These are phyloP conservation scores for Gryon sp. DNA, from an alignment of 1,140 invertebrate species.

Conservation along the genomic window DNA sequence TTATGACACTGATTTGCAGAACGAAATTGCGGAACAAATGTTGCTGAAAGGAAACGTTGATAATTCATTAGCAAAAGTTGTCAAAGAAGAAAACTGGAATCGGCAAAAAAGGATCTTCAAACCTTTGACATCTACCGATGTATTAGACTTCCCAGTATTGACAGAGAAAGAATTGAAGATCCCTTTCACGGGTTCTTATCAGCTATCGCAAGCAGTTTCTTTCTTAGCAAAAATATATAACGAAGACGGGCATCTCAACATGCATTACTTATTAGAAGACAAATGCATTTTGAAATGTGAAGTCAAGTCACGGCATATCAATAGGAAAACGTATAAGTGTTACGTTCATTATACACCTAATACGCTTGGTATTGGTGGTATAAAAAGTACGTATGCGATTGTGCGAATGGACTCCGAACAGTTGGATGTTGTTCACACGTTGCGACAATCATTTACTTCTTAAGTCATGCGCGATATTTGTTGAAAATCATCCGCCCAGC, in stretches of 20 bases:
- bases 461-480: neutral
- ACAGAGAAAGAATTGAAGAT: slow-evolving; percentile 2
- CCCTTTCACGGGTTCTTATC: neutral
- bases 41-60: neutral
- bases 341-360: neutral
- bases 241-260: neutral
- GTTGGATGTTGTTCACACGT: neutral
- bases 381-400: neutral
- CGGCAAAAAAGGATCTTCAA: neutral
- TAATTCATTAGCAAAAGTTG: slow-evolving; percentile 1
- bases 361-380: neutral
- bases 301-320: slow-evolving; percentile 3
- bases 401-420: neutral
- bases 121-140: neutral
- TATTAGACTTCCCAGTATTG: neutral
- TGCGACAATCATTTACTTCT: neutral
- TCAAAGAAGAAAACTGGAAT: neutral
- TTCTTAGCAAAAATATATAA: slow-evolving; percentile 2
- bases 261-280: slow-evolving; percentile 1
- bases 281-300: neutral
- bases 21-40: slow-evolving; percentile 2
- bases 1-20: neutral
- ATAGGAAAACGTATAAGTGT: neutral
- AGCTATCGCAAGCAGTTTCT: neutral
- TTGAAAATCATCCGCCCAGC: slow-evolving; percentile 2